Base-by-base conservation (phyloP, 2,113 vertebrate species). In the Lontra canadensis region DNA sequence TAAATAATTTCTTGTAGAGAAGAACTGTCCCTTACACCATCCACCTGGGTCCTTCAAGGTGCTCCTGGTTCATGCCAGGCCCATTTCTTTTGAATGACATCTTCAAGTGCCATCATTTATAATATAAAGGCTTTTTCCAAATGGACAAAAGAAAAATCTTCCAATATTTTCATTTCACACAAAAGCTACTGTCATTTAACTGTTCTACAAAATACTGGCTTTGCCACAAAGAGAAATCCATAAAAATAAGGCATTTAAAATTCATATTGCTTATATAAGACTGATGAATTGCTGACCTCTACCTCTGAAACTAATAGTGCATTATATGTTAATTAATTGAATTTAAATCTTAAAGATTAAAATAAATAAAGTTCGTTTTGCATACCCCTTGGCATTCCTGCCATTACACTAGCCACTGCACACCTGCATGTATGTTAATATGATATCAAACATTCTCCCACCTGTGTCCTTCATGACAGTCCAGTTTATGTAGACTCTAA, bases 161-260 rank as follows among this genome's bases (percentile, higher is more conserved):
- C 67, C 39, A 92, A 7, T 31, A 21, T 31, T 39, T 67, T 95
- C 39, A 34, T 52, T 87, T 90, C 25, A 67, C 3, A 17, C 14
- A 17, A 42, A 1, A 65, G 29, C 29, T 71, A 21, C 2, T 71
- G 5, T 44, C 67, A 55, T 79, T 83, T 67, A 49, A 65, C 47
- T 34, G 31, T 31, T 69, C 20, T 63, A 39, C 10, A 81, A 63
- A 83, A 78, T 6, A 63, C 36, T 23, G 25, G 29, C 14, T 85
- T 97, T 84, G 23, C 55, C 57, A 74, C 12, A 98, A 95, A 94
- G 44, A 81, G 39, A 93, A 90, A 95, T 69, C 29, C 95, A 10
- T 26, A 79, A 13, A 4, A 91, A 95, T 90, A 96, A 96, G 79
- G 79, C 85, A 52, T 29, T 69, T 26, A 86, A 93, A 73, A 94